Conservation (phyloP, 2,797 vertebrate genomes). For the Alcedo quadribrachys region DNA sequence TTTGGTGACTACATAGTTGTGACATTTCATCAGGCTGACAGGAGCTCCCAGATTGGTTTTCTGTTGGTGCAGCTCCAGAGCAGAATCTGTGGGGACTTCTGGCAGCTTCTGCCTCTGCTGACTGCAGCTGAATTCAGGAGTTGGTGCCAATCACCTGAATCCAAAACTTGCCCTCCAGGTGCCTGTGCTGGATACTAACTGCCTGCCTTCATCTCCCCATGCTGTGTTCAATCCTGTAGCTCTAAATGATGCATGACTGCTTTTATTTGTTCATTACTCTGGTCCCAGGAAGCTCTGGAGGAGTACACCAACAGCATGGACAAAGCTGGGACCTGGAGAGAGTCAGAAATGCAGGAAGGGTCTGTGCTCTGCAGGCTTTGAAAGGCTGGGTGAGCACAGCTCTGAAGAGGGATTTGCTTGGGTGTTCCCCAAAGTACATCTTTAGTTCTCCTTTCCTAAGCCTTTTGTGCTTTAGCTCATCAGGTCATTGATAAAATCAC, state of each 20-base stretch:
- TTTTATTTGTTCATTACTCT: neutral
- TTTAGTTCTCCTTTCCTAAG: neutral
- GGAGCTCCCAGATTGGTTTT: neutral
- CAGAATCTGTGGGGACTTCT: neutral
- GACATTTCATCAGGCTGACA: neutral
- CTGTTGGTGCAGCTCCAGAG: neutral
- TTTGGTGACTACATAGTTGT: neutral
- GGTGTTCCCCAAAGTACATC: neutral
- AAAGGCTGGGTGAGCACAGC: neutral
- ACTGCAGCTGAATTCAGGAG: neutral
- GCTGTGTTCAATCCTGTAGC: neutral
- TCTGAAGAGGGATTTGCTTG: neutral
- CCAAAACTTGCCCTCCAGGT: neutral
- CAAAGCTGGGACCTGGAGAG: neutral
- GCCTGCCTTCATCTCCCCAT: neutral
- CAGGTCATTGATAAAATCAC: neutral
- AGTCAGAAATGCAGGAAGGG: fast-evolving
- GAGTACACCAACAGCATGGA: neutral
- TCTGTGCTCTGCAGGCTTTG: neutral
- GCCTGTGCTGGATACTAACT: neutral
- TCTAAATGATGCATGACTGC: neutral
- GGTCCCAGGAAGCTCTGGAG: neutral
- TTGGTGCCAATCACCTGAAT: neutral
- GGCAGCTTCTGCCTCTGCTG: slow-evolving; percentile 1
- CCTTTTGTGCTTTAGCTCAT: neutral